Evolutionary conservation across 2,888 invertebrate genomes (phyloP).

Genomic region (Ophion costatus): DNA sequence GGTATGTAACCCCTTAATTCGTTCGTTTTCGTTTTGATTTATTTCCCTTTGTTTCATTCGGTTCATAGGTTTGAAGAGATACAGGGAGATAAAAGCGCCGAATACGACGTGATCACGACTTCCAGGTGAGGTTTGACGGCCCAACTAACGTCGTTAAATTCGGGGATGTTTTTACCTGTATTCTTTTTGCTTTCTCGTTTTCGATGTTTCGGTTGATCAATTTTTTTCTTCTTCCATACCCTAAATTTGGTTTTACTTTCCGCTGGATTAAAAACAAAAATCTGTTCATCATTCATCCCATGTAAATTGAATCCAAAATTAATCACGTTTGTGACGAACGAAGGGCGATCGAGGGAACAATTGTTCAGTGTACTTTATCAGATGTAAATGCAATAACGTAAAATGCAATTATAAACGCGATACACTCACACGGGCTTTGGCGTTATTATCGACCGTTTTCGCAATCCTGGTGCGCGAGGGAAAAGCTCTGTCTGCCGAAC

Average conservation of each 20-base stretch:
- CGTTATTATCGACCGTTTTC: not conserved
- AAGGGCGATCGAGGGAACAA: not conserved
- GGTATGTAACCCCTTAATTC: not conserved
- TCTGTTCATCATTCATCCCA: not conserved
- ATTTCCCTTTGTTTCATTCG: constrained; percentile 77
- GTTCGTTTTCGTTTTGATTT: constrained; percentile 62
- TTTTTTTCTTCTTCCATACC: not conserved
- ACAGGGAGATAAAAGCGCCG: constrained; percentile 81
- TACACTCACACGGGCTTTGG: not conserved
- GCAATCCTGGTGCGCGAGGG: too few relatives aligned
- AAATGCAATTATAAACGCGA: not conserved
- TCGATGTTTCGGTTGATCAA: not conserved
- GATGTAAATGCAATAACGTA: not conserved
- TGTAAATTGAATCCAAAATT: not conserved
- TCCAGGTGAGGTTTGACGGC: constrained; percentile 80
- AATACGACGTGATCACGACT: constrained; percentile 82
- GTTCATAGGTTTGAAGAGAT: constrained; percentile 81
- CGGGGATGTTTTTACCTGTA: constrained; percentile 47
- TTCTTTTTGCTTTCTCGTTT: constrained; percentile 21
- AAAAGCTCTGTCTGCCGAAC: too few relatives aligned
- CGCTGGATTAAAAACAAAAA: not conserved
- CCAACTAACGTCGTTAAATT: constrained; percentile 56
- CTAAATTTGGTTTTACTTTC: not conserved
- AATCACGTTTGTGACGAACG: not conserved
- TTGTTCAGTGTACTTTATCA: not conserved